Evolutionary conservation across 1,140 invertebrate genomes (phyloP).

Genomic region (Cepaea nemoralis): DNA sequence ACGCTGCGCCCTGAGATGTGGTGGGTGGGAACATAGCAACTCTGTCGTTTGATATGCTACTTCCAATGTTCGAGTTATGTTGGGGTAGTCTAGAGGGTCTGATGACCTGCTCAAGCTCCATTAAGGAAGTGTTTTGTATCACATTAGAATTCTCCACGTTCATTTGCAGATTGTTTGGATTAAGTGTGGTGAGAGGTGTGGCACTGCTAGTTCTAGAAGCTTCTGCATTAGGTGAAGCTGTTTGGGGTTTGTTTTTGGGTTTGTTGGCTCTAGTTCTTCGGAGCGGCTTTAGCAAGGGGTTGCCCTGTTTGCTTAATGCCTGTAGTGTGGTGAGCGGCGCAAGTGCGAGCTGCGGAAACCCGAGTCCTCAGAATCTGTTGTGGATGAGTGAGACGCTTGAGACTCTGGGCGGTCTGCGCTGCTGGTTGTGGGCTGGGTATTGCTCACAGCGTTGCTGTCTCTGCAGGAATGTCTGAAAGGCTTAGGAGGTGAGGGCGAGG

Average conservation of each 20-base stretch:
- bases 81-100: background rate
- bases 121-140: constrained; percentile 19
- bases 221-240: constrained; percentile 31
- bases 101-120: background rate
- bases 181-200: constrained; percentile 26
- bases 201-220: background rate
- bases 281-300: constrained; percentile 52
- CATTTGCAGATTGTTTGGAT: constrained; percentile 21
- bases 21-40: background rate
- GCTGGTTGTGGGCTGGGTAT: background rate
- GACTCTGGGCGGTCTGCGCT: constrained; percentile 53
- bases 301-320: constrained; percentile 50
- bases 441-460: background rate
- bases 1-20: background rate
- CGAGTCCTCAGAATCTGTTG: constrained; percentile 63
- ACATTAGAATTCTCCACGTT: background rate
- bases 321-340: constrained; percentile 51
- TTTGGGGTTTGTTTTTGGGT: background rate
- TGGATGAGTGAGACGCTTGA: constrained; percentile 54
- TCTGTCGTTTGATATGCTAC: background rate
- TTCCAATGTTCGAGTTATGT: background rate
- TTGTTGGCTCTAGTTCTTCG: constrained; percentile 36
- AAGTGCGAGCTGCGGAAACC: constrained; percentile 60
- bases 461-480: background rate
- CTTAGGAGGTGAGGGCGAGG: background rate